Base-by-base conservation (phyloP, 2,888 invertebrate species). In the Lydus trimaculatus region DNA sequence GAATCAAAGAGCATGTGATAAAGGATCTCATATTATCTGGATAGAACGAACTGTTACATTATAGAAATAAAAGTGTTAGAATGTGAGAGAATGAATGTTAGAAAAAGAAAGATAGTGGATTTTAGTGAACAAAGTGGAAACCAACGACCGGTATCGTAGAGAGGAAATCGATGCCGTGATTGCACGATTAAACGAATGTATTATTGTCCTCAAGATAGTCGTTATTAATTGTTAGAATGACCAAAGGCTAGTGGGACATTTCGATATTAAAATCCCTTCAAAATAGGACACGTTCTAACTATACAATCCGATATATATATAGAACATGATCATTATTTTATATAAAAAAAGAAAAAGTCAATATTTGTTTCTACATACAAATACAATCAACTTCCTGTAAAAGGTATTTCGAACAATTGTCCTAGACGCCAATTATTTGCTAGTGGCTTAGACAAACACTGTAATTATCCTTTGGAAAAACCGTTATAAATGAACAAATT, bases 21-120 rank as follows among this genome's bases (percentile, higher is more conserved):
- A 77, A 77, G 69, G 76, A 76, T 76, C 75, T 75, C 74, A 76
- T 76, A 78, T 76, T 76, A 76, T 78, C 76, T 71, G 69, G 68
- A 69, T 69, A 73, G 69, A 72, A 67, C 69, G 74, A 71, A 75
- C 74, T 75, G 76, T 77, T 76, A 74, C 70, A 70, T 69, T 69
- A 68, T 23, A 48, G 25, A 56, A 23, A 25, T 52, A 11, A 4
- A 25, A 23, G 52, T 3, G 23, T 23, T 23, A 56, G 25, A n/a
- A 8, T 17, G 48, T 7, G 20, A 48, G 48, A 48, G 20, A 20
- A 17, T 17, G n/a, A 17, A 3, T 36, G 13, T 36, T 36, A 5
- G 7, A n/a, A 8, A 43, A 13, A 20, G 20, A 48, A 7, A 48
- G 20, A 48, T 23, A 20, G 9, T 48, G 66, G 76, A 74, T 43